phyloP scores from a whole-genome alignment of 2,888 invertebrate genomes.

The Eilema caniola region DNA sequence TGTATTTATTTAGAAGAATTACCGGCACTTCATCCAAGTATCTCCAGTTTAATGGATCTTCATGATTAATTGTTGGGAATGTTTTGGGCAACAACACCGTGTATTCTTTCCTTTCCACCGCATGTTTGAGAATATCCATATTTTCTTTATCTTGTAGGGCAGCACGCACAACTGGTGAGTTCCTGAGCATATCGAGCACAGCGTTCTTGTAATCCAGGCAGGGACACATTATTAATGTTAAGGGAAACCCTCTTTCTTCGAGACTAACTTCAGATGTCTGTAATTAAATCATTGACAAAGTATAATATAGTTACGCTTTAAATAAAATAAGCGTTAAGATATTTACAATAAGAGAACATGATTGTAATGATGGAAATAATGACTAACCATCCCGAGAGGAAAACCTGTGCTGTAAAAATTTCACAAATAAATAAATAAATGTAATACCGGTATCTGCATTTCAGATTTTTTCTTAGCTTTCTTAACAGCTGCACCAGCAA shows the following conservation, averaged over 20 bases:
- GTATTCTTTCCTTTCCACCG: slow-evolving; percentile 67
- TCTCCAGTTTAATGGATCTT: slow-evolving; percentile 70
- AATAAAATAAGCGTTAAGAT: too few species aligned
- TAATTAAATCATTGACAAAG: slow-evolving; percentile 28
- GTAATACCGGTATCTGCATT: slow-evolving; percentile 65
- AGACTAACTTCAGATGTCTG: slow-evolving; percentile 66
- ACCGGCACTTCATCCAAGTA: slow-evolving; percentile 77
- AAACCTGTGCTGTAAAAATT: too few species aligned
- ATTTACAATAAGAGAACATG: too few species aligned
- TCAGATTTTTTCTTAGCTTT: slow-evolving; percentile 78
- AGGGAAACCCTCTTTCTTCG: slow-evolving; percentile 74
- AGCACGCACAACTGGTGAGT: slow-evolving; percentile 57
- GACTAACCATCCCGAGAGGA: too few species aligned
- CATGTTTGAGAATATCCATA: slow-evolving; percentile 64
- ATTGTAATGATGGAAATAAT: too few species aligned
- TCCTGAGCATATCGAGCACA: slow-evolving; percentile 66
- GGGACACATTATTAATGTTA: slow-evolving; percentile 73
- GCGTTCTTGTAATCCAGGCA: slow-evolving; percentile 70
- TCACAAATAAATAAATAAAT: not conserved
- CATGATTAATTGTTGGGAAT: slow-evolving; percentile 69
- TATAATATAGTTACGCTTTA: not conserved
- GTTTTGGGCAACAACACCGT: slow-evolving; percentile 74
- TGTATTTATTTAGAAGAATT: not conserved
- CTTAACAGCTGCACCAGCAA: slow-evolving; percentile 68
- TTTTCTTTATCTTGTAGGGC: slow-evolving; percentile 65